phyloP scores from a whole-genome alignment of 2,113 vertebrate species.

The Aspiorhynchus laticeps region DNA sequence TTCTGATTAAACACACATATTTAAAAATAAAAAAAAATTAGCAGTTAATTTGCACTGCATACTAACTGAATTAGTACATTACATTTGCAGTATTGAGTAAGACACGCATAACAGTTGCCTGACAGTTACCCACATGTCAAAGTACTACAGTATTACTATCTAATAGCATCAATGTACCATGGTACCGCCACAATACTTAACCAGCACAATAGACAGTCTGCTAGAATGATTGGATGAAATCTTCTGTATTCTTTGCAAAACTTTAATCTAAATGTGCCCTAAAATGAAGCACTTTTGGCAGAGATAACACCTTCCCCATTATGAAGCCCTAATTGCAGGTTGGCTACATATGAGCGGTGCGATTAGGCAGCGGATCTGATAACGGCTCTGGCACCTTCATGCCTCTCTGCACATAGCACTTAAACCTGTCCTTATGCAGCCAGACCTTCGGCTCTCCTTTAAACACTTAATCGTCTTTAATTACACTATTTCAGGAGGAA shows the following conservation, averaged over 20 bases:
- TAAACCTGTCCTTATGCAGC: conserved; percentile 51
- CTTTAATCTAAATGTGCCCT: background rate
- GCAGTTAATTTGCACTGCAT: background rate
- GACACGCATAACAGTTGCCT: background rate
- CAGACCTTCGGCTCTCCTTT: conserved; percentile 52
- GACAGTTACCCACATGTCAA: background rate
- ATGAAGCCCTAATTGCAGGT: conserved; percentile 61
- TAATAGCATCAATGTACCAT: background rate
- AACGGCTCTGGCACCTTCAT: conserved; percentile 55
- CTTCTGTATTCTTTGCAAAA: conserved; percentile 1
- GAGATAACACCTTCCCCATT: conserved; percentile 53
- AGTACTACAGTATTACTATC: background rate
- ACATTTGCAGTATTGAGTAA: background rate
- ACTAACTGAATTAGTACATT: background rate
- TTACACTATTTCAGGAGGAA: conserved; percentile 54
- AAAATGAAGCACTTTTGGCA: conserved; percentile 32
- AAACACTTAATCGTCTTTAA: conserved; percentile 65
- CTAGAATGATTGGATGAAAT: background rate
- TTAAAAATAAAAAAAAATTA: no score
- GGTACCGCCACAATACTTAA: background rate
- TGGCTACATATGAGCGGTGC: conserved; percentile 47
- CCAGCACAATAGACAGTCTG: background rate
- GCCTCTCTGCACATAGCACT: conserved; percentile 38
- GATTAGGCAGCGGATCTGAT: conserved; percentile 57
- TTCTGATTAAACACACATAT: no score